Evolutionary conservation across 2,888 invertebrate species (phyloP), one percentile per base, ranked within the genome.

Genomic region (Chydorus sphaericus): DNA sequence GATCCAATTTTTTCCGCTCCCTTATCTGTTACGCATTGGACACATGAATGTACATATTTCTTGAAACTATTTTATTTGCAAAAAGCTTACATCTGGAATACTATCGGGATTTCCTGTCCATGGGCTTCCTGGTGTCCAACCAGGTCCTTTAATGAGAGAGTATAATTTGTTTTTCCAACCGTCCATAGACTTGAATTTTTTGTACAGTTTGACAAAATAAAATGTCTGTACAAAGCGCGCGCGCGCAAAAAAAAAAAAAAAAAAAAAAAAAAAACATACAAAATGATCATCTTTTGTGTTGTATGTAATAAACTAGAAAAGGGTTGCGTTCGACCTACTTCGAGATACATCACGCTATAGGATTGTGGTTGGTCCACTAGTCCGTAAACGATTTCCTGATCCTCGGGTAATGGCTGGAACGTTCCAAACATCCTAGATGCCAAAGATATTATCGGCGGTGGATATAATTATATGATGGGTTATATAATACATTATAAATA

Each of bases 361-460:
- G 68, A 66, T 16, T 66, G 61, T 11, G 71, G 28, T n/a, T 23
- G 29, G 4, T 82, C 81, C 1, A 88, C 85, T 18, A 90, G 74
- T 0, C 92, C 92, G 66, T 89, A 92, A 29, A 87, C 77, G 30
- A 90, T 85, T 63, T 86, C 79, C 62, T 85, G 77, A 55, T 79
- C 77, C 52, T 77, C 72, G 0, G 75, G 72, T 69, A 89, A 88
- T 1, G 81, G 77, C 60, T 77, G 79, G 71, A 89, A 92, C 3
- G 89, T 90, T 0, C 85, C 85, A 64, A 88, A 88, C 10, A 87
- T 65, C 52, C 82, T 71, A n/a, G n/a, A n/a, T n/a, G n/a, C n/a
- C n/a, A n/a, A n/a, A n/a, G n/a, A n/a, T n/a, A n/a, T n/a, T n/a
- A n/a, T n/a, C n/a, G n/a, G n/a, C n/a, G n/a, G n/a, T n/a, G n/a